A percentile compares a stretch with the other conserved stretches of the same genome.
phyloP scores from a whole-genome alignment of 2,113 vertebrate species.

The Acrocephalus arundinaceus region DNA sequence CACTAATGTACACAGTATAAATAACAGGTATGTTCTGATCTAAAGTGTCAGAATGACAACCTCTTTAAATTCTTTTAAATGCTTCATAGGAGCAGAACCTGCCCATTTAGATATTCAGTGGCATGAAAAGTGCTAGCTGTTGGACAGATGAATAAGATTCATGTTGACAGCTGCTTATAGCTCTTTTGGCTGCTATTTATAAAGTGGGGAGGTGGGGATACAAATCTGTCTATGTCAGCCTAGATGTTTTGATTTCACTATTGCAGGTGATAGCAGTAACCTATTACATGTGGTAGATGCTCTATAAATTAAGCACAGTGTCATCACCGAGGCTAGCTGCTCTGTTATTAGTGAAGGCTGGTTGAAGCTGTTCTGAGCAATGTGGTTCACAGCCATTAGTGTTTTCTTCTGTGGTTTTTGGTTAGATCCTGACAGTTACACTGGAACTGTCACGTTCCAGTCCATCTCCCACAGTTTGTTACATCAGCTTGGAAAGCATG shows the following conservation, averaged over 20 bases:
- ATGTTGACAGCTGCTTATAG: conserved; percentile 51
- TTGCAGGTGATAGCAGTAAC: not conserved
- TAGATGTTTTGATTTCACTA: conserved; percentile 5
- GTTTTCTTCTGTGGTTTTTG: not conserved
- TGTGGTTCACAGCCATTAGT: not conserved
- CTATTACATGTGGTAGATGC: not conserved
- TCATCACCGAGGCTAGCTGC: not conserved
- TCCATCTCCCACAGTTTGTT: not conserved
- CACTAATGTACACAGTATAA: not conserved
- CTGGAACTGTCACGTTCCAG: conserved; percentile 14
- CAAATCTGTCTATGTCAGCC: not conserved
- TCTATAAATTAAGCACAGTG: conserved; percentile 11
- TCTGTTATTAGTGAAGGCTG: not conserved
- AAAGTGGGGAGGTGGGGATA: not conserved
- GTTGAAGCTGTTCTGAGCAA: not conserved
- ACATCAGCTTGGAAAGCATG: not conserved
- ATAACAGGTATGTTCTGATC: conserved; percentile 17
- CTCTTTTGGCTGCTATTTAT: conserved; percentile 44
- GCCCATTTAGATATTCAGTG: conserved; percentile 44
- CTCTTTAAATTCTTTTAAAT: conserved; percentile 38
- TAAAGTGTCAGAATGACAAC: conserved; percentile 33
- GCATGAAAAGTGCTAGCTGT: conserved; percentile 43
- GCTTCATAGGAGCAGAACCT: conserved; percentile 15
- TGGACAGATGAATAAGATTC: conserved; percentile 37
- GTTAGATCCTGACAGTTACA: conserved; percentile 20